phyloP scores from a whole-genome alignment of 1,140 invertebrate genomes.

The Diprion similis region DNA sequence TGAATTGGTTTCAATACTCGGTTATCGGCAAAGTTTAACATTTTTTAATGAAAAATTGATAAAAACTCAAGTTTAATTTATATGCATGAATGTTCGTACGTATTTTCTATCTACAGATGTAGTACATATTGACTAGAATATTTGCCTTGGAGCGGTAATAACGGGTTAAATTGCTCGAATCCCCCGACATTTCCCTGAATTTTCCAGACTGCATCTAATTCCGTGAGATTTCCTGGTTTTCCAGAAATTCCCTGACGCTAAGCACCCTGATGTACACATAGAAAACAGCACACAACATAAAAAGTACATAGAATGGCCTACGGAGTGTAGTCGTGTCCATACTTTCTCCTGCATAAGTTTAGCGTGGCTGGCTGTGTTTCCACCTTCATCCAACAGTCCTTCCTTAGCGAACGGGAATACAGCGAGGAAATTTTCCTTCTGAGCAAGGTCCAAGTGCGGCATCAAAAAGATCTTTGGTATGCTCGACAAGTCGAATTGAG shows the following conservation, averaged over 20 bases:
- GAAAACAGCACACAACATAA: constrained; percentile 17
- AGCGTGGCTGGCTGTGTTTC: constrained; percentile 48
- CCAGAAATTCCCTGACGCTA: background rate
- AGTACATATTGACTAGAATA: too few relatives aligned
- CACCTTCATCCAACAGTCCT: constrained; percentile 46
- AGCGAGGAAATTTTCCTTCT: constrained; percentile 82
- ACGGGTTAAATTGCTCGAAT: too few relatives aligned
- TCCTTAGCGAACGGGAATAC: constrained; percentile 76
- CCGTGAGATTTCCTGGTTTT: background rate
- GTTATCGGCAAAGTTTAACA: too few relatives aligned
- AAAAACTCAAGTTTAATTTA: too few relatives aligned
- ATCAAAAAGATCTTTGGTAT: constrained; percentile 91
- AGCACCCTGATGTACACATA: background rate
- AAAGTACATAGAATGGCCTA: constrained; percentile 2
- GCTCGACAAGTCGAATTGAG: constrained; percentile 66
- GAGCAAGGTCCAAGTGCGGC: constrained; percentile 81
- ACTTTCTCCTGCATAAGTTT: constrained; percentile 73
- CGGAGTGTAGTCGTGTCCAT: constrained; percentile 20
- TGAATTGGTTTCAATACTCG: too few relatives aligned
- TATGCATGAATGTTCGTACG: too few relatives aligned
- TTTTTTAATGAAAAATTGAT: too few relatives aligned
- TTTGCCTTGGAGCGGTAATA: too few relatives aligned
- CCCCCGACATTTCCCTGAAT: constrained; percentile 63
- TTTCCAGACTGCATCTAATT: constrained; percentile 49
- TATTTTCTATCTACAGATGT: too few relatives aligned